Conservation (phyloP, 2,797 vertebrate genomes). For the Oceanodroma leucorhoa region DNA sequence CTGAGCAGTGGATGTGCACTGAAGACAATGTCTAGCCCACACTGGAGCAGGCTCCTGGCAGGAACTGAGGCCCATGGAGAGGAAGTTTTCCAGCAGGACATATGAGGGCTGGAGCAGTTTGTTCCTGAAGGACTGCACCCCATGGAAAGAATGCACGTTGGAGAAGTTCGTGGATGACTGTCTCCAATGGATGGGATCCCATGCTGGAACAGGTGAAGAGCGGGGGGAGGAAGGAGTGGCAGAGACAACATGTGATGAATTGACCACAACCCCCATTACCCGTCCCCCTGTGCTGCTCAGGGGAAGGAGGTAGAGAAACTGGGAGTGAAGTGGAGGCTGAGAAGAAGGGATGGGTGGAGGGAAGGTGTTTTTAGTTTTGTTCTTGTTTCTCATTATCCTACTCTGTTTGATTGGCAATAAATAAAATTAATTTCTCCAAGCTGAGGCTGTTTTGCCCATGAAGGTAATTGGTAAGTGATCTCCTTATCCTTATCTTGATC, state of each 20-base stretch:
- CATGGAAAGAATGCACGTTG: accelerated
- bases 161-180: neutral
- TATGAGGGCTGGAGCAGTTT: neutral
- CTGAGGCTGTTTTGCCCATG: neutral
- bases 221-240: neutral
- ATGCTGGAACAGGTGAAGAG: neutral
- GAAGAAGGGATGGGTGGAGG: neutral
- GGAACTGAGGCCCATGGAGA: neutral
- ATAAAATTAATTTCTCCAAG: neutral
- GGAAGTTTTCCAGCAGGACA: neutral
- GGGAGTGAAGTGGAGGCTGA: neutral
- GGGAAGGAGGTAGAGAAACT: neutral
- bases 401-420: neutral
- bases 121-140: neutral
- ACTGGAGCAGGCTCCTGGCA: neutral
- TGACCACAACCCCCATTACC: neutral
- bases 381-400: neutral
- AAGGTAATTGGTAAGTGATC: neutral
- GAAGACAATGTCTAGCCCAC: neutral
- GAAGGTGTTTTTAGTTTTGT: neutral
- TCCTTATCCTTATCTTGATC: neutral
- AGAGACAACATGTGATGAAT: neutral
- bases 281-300: accelerated
- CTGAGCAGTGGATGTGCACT: neutral
- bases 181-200: neutral